Evolutionary conservation across 2,113 vertebrate species (phyloP).

Genomic region (Eurystomus gularis): DNA sequence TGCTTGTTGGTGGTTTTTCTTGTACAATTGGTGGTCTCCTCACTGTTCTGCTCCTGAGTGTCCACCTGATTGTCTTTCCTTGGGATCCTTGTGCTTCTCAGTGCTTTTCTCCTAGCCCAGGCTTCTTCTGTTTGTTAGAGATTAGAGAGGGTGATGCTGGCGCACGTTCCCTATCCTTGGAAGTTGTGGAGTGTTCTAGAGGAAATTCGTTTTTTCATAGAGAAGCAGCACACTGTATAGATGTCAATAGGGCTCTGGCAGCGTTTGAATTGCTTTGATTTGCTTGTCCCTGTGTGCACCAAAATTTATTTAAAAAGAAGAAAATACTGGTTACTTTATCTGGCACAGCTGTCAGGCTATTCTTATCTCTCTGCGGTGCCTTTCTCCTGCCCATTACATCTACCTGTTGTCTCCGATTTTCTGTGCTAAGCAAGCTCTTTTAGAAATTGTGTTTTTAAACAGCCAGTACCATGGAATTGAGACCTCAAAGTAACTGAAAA

Average conservation of each 20-base stretch:
- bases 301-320: slow-evolving; percentile 34
- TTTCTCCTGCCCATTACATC: slow-evolving; percentile 10
- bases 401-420: slow-evolving; percentile 37
- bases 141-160: background rate
- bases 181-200: slow-evolving; percentile 4
- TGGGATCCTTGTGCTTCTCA: background rate
- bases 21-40: background rate
- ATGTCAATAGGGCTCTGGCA: slow-evolving; percentile 52
- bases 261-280: slow-evolving; percentile 46
- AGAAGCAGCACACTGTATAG: slow-evolving; percentile 9
- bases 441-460: background rate
- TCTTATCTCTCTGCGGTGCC: slow-evolving; percentile 33
- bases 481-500: background rate
- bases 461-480: background rate
- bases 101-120: background rate
- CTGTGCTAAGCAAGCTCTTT: background rate
- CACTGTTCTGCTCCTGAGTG: background rate
- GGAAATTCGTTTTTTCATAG: slow-evolving; percentile 10
- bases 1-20: background rate
- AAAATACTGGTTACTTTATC: slow-evolving; percentile 52
- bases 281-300: background rate
- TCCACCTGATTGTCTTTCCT: background rate
- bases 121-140: background rate
- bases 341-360: slow-evolving; percentile 23
- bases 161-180: background rate